Conservation (phyloP, 2,113 vertebrate species). For the Macquaria ambigua region DNA sequence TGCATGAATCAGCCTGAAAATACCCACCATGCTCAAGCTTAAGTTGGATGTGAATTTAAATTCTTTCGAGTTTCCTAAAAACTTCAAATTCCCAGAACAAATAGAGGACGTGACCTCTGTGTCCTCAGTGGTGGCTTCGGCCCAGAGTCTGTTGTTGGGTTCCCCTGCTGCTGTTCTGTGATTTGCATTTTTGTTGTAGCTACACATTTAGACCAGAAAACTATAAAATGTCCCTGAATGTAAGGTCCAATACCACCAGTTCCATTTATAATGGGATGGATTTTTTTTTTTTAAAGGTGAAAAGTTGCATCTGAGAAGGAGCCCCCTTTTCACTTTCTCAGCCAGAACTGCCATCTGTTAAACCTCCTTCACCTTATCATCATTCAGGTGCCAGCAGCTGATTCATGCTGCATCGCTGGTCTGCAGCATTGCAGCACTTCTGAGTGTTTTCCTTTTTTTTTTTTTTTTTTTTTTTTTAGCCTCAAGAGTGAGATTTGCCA, state of each 20-base stretch:
- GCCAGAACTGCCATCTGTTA: slow-evolving; percentile 1
- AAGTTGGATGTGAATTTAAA: not conserved
- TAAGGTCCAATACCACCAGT: not conserved
- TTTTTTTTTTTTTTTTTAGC: slow-evolving; percentile 2
- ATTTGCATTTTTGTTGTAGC: not conserved
- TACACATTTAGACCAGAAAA: not conserved
- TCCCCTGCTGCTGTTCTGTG: not conserved
- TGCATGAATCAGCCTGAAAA: not conserved
- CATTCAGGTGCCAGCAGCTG: slow-evolving; percentile 76
- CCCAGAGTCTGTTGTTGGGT: not conserved
- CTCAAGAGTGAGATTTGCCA: slow-evolving; percentile 58
- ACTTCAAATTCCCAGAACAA: too few species aligned
- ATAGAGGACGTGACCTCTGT: not conserved
- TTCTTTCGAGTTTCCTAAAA: not conserved
- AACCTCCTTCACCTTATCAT: slow-evolving; percentile 52
- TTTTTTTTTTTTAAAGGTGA: not conserved
- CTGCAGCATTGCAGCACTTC: slow-evolving; percentile 76
- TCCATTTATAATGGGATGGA: not conserved
- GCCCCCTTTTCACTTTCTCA: not conserved
- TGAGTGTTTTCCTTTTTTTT: slow-evolving; percentile 17
- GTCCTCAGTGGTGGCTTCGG: not conserved
- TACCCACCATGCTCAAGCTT: not conserved
- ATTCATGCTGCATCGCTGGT: slow-evolving; percentile 80
- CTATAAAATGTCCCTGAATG: not conserved
- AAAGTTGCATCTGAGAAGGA: not conserved